Conservation (phyloP, 2,113 vertebrate genomes). For the Lates calcarifer region DNA sequence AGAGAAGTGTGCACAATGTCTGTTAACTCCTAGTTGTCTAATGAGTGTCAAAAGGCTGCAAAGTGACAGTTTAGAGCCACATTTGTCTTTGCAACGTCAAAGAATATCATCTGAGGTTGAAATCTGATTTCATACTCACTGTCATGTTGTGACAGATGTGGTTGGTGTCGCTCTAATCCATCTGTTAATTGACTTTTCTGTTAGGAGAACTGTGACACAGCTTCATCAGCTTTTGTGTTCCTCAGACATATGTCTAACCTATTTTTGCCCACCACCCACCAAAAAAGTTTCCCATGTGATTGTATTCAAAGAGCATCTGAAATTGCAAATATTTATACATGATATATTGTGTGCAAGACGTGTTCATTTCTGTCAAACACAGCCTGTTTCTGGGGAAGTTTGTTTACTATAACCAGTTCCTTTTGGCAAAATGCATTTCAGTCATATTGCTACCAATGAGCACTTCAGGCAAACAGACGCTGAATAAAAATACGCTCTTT, state of each 20-base stretch:
- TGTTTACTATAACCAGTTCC: conserved; percentile 26
- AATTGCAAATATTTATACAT: conserved; percentile 33
- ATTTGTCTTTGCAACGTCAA: background rate
- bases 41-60: background rate
- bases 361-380: conserved; percentile 8
- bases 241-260: background rate
- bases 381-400: background rate
- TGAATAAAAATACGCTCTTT: conserved; percentile 40
- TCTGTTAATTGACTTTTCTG: conserved; percentile 11
- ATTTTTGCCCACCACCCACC: background rate
- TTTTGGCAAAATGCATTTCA: background rate
- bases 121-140: conserved; percentile 23
- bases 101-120: background rate
- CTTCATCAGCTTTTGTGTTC: background rate
- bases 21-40: background rate
- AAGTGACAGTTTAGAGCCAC: background rate
- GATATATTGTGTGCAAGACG: conserved; percentile 1
- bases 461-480: conserved; percentile 24
- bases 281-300: background rate
- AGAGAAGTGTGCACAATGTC: background rate
- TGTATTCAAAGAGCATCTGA: conserved; percentile 22
- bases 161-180: background rate
- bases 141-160: conserved; percentile 30
- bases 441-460: conserved; percentile 29
- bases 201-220: background rate